A percentile compares a stretch with the other conserved stretches of the same genome.
Evolutionary conservation across 2,888 invertebrate species (phyloP).

Genomic region (Drosophila pegasa): DNA sequence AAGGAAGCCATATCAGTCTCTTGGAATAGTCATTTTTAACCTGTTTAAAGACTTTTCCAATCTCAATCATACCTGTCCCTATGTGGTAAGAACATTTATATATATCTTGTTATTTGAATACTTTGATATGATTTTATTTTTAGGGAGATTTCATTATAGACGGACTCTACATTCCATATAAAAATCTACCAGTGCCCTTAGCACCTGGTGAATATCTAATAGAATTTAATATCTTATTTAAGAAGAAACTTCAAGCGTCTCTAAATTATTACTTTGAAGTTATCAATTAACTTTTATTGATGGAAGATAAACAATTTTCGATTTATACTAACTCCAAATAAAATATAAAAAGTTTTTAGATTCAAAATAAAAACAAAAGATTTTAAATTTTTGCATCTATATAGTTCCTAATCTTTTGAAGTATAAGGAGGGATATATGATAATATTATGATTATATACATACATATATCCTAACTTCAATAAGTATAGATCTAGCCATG

Average conservation of each 20-base stretch:
- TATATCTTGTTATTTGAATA: neutral
- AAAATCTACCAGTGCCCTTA: neutral
- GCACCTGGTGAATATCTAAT: neutral
- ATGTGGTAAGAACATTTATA: neutral
- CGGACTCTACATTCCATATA: neutral
- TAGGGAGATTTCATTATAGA: neutral
- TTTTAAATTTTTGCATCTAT: too few species aligned
- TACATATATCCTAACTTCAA: too few species aligned
- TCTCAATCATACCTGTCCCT: neutral
- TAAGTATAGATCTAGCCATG: too few species aligned
- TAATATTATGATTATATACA: too few species aligned
- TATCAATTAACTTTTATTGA: neutral
- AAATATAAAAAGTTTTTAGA: neutral
- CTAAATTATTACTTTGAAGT: neutral
- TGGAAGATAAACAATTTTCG: too few species aligned
- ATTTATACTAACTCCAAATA: neutral
- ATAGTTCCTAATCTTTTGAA: too few species aligned
- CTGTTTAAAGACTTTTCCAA: slow-evolving; percentile 1
- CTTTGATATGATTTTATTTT: too few species aligned
- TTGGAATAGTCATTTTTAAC: neutral
- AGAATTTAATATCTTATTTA: neutral
- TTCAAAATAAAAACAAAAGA: too few species aligned
- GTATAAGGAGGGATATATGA: too few species aligned
- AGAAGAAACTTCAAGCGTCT: neutral
- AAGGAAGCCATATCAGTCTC: neutral